Percentiles rank a stretch among this genome's conserved stretches.
Conservation (phyloP, 2,888 invertebrate genomes). For the Ypsolopha sequella region DNA sequence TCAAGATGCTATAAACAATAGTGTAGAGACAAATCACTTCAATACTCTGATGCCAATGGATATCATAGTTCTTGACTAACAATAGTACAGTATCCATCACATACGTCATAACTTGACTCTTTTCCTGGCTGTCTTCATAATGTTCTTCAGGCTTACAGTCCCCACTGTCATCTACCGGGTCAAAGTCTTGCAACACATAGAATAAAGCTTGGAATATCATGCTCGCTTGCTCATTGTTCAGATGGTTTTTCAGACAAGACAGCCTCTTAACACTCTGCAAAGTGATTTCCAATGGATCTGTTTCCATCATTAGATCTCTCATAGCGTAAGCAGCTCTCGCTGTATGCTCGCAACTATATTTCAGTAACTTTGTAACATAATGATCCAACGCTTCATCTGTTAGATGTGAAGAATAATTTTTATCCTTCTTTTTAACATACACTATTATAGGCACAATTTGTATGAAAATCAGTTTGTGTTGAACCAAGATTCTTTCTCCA, state of each 20-base stretch:
- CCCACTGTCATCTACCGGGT: slow-evolving; percentile 28
- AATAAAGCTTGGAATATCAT: slow-evolving; percentile 74
- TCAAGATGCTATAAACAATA: slow-evolving; percentile 44
- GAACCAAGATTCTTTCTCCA: slow-evolving; percentile 43
- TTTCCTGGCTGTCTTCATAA: slow-evolving; percentile 38
- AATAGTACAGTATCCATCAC: slow-evolving; percentile 75
- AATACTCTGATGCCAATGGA: slow-evolving; percentile 83
- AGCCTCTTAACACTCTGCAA: slow-evolving; percentile 69
- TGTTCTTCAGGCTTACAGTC: slow-evolving; percentile 19
- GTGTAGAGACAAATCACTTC: slow-evolving; percentile 77
- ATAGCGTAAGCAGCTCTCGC: slow-evolving; percentile 71
- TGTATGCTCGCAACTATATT: slow-evolving; percentile 74
- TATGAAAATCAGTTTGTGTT: slow-evolving; percentile 72
- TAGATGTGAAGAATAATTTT: slow-evolving; percentile 15
- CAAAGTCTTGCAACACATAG: slow-evolving; percentile 71
- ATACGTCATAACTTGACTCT: slow-evolving; percentile 69
- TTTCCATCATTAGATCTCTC: slow-evolving; percentile 63
- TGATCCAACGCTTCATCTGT: slow-evolving; percentile 66
- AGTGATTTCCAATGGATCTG: slow-evolving; percentile 49
- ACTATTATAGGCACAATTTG: slow-evolving; percentile 74
- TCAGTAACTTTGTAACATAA: slow-evolving; percentile 72
- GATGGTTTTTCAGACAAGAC: slow-evolving; percentile 67
- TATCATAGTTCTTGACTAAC: slow-evolving; percentile 76
- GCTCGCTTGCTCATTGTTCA: slow-evolving; percentile 73
- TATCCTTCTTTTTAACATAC: slow-evolving; percentile 27